Evolutionary conservation across 2,797 vertebrate genomes (phyloP), one percentile per base, ranked within the genome.

Genomic region (Chromis chromis): DNA sequence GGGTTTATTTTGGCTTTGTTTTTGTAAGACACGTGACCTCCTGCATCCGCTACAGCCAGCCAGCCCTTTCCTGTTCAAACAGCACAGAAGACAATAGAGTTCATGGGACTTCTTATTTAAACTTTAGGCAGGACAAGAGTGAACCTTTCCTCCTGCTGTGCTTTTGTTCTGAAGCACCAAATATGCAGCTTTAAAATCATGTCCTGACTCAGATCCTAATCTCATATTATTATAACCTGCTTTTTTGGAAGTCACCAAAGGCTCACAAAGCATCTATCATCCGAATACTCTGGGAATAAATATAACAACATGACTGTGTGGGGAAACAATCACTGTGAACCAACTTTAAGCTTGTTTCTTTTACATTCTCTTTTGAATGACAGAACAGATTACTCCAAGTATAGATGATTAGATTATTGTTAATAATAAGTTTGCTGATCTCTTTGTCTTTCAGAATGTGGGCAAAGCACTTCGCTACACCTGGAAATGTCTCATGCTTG

Each of bases 401-500:
- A 2, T 10, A 11, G 33, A 33, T 17, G 3, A 33, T 42, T 42
- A 4, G 16, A 63, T 28, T 52, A 0, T 12, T 11, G 10, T 36
- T 2, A 11, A 2, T 36, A 36, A 31, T 31, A 9, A 36, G 11
- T 36, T 36, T 11, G 10, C 33, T 36, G 22, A 16, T 64, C 22
- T 49, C 49, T 64, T 24, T 86, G 55, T 89, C 24, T 90, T 90
- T 57, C 79, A 99, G 98, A 99, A 98, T 1, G 89, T 97, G 0
- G 93, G 96, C 40, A 98, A 96, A 72, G 96, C 91, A 4, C 81
- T 98, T 72, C 92, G 91, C 54, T 94, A 94, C 88, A 96, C 96
- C 17, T 99, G 97, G 91, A 96, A 86, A 81, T 99, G 96, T 77
- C 39, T 99, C 31, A 90, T 96, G 86, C 83, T 97, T 0, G 97